phyloP scores from a whole-genome alignment of 2,797 vertebrate species.

The Ibycter americanus region DNA sequence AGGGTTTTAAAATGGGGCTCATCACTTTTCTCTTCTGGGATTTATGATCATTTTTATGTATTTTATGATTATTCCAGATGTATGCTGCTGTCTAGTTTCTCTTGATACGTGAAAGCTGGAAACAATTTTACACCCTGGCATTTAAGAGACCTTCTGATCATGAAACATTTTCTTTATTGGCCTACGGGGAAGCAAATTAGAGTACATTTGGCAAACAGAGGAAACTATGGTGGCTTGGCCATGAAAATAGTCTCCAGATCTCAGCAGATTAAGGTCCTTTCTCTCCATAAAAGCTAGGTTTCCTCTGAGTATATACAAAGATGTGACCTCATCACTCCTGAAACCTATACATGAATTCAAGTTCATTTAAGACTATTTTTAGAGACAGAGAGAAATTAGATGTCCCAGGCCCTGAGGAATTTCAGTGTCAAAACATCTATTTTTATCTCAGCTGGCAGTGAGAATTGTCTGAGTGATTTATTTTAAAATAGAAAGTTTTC shows the following conservation, averaged over 20 bases:
- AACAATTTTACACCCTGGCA: neutral
- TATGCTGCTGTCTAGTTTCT: neutral
- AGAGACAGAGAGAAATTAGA: neutral
- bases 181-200: neutral
- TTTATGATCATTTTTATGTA: neutral
- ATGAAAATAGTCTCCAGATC: neutral
- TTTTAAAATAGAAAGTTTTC: neutral
- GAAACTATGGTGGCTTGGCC: neutral
- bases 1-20: neutral
- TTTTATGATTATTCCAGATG: neutral
- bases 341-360: neutral
- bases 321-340: neutral
- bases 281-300: neutral
- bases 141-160: neutral
- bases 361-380: neutral
- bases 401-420: neutral
- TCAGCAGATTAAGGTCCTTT: neutral
- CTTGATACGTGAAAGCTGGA: neutral
- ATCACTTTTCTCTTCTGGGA: neutral
- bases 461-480: neutral
- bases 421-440: neutral
- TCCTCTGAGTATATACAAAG: neutral
- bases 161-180: neutral
- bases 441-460: neutral
- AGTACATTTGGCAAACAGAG: neutral